Evolutionary conservation across 2,888 invertebrate species (phyloP), one percentile per base, ranked within the genome.

Genomic region (Lamellibrachia columna): DNA sequence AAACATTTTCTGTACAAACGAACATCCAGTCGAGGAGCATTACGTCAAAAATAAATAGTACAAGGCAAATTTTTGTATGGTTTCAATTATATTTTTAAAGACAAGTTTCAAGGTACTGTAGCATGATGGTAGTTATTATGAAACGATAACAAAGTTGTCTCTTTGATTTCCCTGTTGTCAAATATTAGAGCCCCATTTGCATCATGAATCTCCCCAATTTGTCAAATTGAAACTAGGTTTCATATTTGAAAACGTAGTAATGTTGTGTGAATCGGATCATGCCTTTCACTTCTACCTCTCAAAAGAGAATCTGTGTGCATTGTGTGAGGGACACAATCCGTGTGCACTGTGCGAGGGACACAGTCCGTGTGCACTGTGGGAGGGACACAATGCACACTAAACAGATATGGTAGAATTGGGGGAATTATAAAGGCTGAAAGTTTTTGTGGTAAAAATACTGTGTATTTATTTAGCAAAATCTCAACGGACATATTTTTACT

Each of bases 401-500:
- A 40, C 40, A 40, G 40, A 40, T 40, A 40, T 1, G 1, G 40
- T 40, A 40, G 40, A 40, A 40, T 40, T 0, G 40, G 40, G 40
- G n/a, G n/a, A 75, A 6, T 75, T 3, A 15, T 75, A 75, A 15
- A 22, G 75, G n/a, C 15, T 15, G 15, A 15, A 15, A 75, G 15
- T n/a, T 75, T 75, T 15, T 75, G 22, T 75, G 22, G 75, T 75
- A 22, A 75, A 75, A 75, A 22, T 75, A 15, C 55, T 75, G 75
- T 75, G 75, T 75, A 75, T 75, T 75, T 75, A 75, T 75, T 22
- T 22, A n/a, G 75, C 75, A 75, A 75, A 75, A 75, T 75, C 75
- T 75, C 75, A 15, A 75, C 6, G 22, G 75, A 75, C 40, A 40
- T 40, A 40, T 40, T 40, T 40, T 40, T 40, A 40, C 40, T 40